Conservation (phyloP, 2,797 vertebrate species). For the Syngnathus rostellatus region DNA sequence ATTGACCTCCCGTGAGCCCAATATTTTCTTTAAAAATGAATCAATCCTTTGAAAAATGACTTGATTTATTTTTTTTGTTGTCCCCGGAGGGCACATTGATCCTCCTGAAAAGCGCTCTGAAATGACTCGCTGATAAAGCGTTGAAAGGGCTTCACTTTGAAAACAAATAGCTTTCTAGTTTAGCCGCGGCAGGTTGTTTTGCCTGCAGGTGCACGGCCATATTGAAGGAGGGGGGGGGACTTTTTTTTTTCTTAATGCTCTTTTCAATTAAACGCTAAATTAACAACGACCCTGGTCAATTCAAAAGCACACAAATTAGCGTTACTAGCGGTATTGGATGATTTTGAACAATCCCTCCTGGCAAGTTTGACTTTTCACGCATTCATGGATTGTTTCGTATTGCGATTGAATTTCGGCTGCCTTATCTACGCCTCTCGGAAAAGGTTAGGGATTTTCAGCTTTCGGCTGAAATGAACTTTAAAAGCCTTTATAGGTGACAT, state of each 20-base stretch:
- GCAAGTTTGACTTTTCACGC: background rate
- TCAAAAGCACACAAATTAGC: background rate
- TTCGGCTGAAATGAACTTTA: background rate
- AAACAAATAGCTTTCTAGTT: conserved; percentile 6
- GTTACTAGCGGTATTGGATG: background rate
- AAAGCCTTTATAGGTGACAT: background rate
- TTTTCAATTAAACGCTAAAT: conserved; percentile 1
- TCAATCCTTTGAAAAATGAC: conserved; percentile 14
- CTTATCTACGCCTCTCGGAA: background rate
- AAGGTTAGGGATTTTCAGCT: background rate
- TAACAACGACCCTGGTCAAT: background rate
- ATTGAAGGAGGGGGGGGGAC: background rate
- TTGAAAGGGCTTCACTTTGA: conserved; percentile 1
- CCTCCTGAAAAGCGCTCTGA: conserved; percentile 2
- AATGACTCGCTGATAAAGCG: conserved; percentile 7
- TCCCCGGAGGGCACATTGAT: conserved; percentile 6
- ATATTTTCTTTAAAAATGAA: conserved; percentile 18
- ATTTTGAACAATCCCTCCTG: background rate
- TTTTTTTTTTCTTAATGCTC: background rate
- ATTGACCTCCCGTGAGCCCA: conserved; percentile 5
- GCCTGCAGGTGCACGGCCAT: background rate
- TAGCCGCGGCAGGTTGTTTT: background rate
- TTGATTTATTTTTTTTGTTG: conserved; percentile 3
- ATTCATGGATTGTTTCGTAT: background rate
- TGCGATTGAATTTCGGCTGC: background rate